Percentiles rank a stretch among this genome's conserved stretches.
phyloP scores from a whole-genome alignment of 2,797 vertebrate species.

The Malacoctenus gilli region DNA sequence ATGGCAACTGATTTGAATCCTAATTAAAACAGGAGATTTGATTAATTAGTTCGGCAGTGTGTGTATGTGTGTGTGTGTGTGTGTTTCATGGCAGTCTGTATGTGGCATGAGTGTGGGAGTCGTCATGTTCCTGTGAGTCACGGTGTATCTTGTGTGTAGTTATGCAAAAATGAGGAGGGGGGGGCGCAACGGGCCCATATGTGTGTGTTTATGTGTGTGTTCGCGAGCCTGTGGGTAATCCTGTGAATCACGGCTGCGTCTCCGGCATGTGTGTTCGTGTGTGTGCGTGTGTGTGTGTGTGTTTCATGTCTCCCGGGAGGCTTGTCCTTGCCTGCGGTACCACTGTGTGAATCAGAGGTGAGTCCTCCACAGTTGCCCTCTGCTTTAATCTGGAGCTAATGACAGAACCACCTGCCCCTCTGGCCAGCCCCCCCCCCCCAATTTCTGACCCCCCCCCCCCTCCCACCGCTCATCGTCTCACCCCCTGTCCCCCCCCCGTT shows the following conservation, averaged over 20 bases:
- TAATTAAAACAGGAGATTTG: conserved; percentile 80
- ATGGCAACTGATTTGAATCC: conserved; percentile 80
- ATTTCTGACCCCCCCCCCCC: conserved; percentile 22
- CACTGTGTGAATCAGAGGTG: conserved; percentile 76
- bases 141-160: conserved; percentile 49
- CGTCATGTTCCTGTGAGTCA: conserved; percentile 60
- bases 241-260: conserved; percentile 65
- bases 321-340: conserved; percentile 76
- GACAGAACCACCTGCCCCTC: conserved; percentile 73
- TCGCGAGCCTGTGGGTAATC: conserved; percentile 59
- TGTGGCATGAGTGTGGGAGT: conserved; percentile 59
- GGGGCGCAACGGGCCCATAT: conserved; percentile 46
- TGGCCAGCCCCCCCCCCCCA: conserved; percentile 7
- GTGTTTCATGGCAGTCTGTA: conserved; percentile 25
- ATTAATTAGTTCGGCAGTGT: conserved; percentile 74
- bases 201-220: conserved; percentile 40
- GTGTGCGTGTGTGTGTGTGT: conserved; percentile 26
- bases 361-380: conserved; percentile 74
- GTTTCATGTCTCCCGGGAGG: conserved; percentile 63
- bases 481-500: conserved; percentile 29
- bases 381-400: conserved; percentile 77
- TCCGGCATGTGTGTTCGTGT: conserved; percentile 18
- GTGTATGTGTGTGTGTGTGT: conserved; percentile 24
- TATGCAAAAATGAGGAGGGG: conserved; percentile 57
- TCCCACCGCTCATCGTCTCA: conserved; percentile 56